Conservation (phyloP, 2,888 invertebrate species). For the Automeris io region DNA sequence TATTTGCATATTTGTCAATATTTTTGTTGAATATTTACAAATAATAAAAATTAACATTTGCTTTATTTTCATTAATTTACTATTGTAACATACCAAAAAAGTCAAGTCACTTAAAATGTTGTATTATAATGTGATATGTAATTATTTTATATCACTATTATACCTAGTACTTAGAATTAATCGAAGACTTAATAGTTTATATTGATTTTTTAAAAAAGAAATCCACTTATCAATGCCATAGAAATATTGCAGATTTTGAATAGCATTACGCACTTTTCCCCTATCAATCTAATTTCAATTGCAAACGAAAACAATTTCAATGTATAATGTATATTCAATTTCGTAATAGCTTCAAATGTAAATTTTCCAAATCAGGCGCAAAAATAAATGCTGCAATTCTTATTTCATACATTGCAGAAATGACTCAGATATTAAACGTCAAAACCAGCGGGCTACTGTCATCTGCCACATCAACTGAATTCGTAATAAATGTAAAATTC, state of each 20-base stretch:
- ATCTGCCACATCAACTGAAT: slow-evolving; percentile 70
- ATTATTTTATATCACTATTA: too few species aligned
- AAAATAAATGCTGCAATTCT: slow-evolving; percentile 10
- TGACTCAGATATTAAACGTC: slow-evolving; percentile 70
- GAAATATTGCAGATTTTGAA: background rate
- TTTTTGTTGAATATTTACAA: too few species aligned
- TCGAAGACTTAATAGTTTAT: too few species aligned
- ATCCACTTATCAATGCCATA: background rate
- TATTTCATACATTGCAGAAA: slow-evolving; percentile 31
- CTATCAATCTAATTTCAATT: background rate
- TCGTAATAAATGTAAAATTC: slow-evolving; percentile 16
- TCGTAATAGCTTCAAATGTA: background rate
- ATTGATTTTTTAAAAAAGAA: background rate
- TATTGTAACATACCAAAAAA: too few species aligned
- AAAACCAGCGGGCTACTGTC: slow-evolving; percentile 60
- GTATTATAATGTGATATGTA: too few species aligned
- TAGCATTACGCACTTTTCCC: background rate
- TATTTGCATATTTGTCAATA: too few species aligned
- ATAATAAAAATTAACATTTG: too few species aligned
- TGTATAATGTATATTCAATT: background rate
- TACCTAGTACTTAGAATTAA: too few species aligned
- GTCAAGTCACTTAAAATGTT: too few species aligned
- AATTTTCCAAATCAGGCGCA: slow-evolving; percentile 12
- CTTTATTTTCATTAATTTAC: too few species aligned
- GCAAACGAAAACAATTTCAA: background rate